Evolutionary conservation across 2,888 invertebrate genomes (phyloP), one percentile per base, ranked within the genome.

Genomic region (Ochropacha duplaris): DNA sequence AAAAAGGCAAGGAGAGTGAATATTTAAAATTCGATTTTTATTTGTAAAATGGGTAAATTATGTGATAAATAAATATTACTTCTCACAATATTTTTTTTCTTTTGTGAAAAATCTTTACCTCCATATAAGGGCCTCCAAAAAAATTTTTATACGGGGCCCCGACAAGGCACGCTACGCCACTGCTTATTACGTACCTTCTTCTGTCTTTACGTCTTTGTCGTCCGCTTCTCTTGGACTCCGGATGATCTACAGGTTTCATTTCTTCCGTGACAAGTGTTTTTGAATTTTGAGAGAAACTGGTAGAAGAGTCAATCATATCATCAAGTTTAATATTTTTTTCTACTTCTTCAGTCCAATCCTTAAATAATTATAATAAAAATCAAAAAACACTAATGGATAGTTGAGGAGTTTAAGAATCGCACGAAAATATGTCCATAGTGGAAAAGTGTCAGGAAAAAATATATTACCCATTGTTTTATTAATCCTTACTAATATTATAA

Each of bases 291-390:
- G 84, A 83, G 70, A 90, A 91, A 75, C 87, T 87, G 6, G 81
- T 80, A 22, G 87, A 81, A 16, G 89, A 78, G 62, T 90, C 88
- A 72, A 83, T 81, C 62, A 84, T 66, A 52, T 92, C 92, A 69
- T 92, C 92, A 22, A 92, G 68, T 74, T 90, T 90, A 55, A 89
- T 90, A 62, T 90, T 88, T 64, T 90, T 92, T 66, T 93, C 93
- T 9, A 92, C 91, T 82, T 93, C 93, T 65, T 93, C 92, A 60
- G 88, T 92, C 93, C 93, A 93, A 72, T 93, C 93, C 93, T 93
- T 61, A 19, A 71, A 71, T 44, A 19, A 12, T 4, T 36, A n/a
- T 36, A n/a, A 36, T 36, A n/a, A 3, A 31, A 59, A 50, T 55
- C 58, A 62, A 64, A 50, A 4, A 12, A 34, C 2, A 14, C 6